Evolutionary conservation across 2,797 vertebrate genomes (phyloP).

Genomic region (Pelochelys cantorii): DNA sequence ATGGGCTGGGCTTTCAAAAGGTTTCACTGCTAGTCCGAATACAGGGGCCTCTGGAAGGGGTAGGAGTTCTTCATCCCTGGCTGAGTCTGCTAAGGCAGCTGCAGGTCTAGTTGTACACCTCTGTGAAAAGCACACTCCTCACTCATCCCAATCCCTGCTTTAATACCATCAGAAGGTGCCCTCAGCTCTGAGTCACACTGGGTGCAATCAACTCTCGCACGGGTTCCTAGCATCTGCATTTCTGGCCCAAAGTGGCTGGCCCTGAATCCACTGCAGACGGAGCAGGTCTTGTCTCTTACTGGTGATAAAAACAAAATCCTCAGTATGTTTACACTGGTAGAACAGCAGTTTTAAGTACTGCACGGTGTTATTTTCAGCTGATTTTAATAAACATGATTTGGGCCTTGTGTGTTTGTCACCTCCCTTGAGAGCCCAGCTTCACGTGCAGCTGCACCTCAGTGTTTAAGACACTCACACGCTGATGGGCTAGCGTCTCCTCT

Average conservation of each 20-base stretch:
- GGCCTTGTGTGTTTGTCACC: background rate
- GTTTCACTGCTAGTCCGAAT: background rate
- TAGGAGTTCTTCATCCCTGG: background rate
- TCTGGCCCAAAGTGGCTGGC: background rate
- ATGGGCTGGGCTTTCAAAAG: background rate
- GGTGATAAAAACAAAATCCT: background rate
- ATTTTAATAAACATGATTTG: background rate
- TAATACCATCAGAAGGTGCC: background rate
- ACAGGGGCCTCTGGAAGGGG: background rate
- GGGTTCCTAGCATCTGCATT: background rate
- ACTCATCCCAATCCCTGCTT: background rate
- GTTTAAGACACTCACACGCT: no score
- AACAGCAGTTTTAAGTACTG: background rate
- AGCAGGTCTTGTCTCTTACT: background rate
- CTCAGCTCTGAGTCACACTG: background rate
- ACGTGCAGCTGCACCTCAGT: no score
- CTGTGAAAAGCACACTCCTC: background rate
- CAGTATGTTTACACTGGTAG: background rate
- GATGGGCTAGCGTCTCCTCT: background rate
- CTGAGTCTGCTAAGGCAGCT: background rate
- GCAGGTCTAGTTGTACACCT: background rate
- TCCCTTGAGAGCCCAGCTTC: no score
- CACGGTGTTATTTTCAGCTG: background rate
- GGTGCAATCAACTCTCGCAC: background rate
- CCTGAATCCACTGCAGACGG: background rate